A percentile compares a stretch with the other conserved stretches of the same genome.
phyloP scores from a whole-genome alignment of 2,888 invertebrate species.

The Trimorus sp. region DNA sequence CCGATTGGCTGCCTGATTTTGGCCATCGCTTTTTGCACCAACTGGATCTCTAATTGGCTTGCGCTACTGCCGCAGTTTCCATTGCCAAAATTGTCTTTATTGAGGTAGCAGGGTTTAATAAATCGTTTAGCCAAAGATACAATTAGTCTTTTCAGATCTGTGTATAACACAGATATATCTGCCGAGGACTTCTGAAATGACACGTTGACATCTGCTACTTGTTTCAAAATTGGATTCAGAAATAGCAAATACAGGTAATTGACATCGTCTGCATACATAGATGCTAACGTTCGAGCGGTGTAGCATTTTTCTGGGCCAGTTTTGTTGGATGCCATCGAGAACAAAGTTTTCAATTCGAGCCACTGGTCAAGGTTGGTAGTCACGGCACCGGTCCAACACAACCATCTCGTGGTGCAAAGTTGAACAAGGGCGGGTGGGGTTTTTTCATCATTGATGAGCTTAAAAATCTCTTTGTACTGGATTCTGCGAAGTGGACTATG shows the following conservation, averaged over 20 bases:
- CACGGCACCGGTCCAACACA: too few species aligned
- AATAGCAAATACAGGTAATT: conserved; percentile 67
- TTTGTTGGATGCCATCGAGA: too few species aligned
- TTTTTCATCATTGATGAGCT: too few species aligned
- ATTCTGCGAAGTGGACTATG: too few species aligned
- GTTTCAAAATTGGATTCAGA: conserved; percentile 64
- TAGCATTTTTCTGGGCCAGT: too few species aligned
- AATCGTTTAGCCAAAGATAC: conserved; percentile 42
- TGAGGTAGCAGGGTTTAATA: conserved; percentile 31
- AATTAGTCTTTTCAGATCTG: conserved; percentile 50
- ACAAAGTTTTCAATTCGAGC: too few species aligned
- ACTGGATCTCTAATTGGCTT: neutral
- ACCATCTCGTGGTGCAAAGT: conserved; percentile 42
- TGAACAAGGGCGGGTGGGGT: too few species aligned
- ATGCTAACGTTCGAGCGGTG: conserved; percentile 55
- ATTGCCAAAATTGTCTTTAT: neutral
- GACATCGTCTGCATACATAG: conserved; percentile 65
- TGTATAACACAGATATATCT: conserved; percentile 58
- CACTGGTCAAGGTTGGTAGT: too few species aligned
- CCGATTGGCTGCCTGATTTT: neutral
- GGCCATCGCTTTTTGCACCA: neutral
- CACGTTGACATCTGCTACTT: conserved; percentile 60
- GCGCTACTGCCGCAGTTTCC: neutral
- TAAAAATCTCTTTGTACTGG: too few species aligned
- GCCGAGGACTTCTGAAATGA: conserved; percentile 63